phyloP scores from a whole-genome alignment of 2,888 invertebrate species.

The Agrenia bidenticulata region DNA sequence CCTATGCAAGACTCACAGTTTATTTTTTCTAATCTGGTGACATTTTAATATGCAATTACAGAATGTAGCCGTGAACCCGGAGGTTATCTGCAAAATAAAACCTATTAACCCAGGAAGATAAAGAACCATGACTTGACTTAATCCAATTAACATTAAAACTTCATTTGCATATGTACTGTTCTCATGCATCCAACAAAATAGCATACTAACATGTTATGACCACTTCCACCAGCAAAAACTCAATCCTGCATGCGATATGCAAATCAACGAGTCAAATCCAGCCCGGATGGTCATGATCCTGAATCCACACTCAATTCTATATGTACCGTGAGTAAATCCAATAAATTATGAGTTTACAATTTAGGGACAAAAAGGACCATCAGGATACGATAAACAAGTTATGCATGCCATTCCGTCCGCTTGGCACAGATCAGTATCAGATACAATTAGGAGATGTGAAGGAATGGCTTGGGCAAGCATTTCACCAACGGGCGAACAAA shows the following conservation, averaged over 20 bases:
- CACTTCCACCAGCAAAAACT: neutral
- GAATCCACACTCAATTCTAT: neutral
- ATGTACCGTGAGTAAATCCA: constrained; percentile 7
- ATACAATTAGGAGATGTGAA: neutral
- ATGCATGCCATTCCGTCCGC: neutral
- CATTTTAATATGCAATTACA: too few relatives aligned
- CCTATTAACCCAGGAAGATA: constrained; percentile 6
- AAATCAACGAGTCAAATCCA: neutral
- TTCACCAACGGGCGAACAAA: neutral
- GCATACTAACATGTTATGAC: neutral
- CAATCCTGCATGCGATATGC: neutral
- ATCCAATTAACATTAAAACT: constrained; percentile 9
- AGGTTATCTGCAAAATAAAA: neutral
- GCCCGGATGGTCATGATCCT: neutral
- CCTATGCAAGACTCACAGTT: too few relatives aligned
- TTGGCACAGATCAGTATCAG: constrained; percentile 3
- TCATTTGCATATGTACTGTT: constrained; percentile 5
- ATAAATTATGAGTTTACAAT: constrained; percentile 8
- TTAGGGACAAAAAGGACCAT: constrained; percentile 2
- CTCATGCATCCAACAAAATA: neutral
- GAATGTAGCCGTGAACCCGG: neutral
- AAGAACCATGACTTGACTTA: constrained; percentile 2
- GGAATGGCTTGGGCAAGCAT: neutral
- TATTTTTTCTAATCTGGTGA: too few relatives aligned
- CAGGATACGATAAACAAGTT: constrained; percentile 4